Percentiles rank a stretch among this genome's conserved stretches.
These are phyloP conservation scores for Patella ulyssiponensis DNA, from an alignment of 2,888 invertebrate species.

Conservation along the genomic window DNA sequence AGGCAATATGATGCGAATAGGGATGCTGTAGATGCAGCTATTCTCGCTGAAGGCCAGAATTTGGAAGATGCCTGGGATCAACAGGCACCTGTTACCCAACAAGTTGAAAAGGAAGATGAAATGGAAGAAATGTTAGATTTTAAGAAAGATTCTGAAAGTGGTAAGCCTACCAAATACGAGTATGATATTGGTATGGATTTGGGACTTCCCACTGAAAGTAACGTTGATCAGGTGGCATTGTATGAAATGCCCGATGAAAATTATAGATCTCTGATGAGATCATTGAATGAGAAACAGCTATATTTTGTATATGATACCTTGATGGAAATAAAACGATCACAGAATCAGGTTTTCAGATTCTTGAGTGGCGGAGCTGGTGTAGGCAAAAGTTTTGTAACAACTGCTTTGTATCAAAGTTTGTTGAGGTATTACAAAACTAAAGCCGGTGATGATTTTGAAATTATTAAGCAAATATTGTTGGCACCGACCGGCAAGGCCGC, in stretches of 20 bases:
- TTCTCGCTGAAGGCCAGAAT: constrained; percentile 27
- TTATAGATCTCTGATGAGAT: constrained; percentile 35
- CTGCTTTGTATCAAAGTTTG: constrained; percentile 39
- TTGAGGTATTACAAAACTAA: constrained; percentile 36
- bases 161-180: constrained; percentile 31
- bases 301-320: constrained; percentile 39
- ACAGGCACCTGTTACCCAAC: constrained; percentile 24
- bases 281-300: constrained; percentile 36
- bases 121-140: background rate
- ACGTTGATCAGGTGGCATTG: constrained; percentile 12
- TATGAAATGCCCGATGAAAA: constrained; percentile 37
- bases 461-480: constrained; percentile 25
- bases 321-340: constrained; percentile 32
- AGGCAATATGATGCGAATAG: constrained; percentile 32
- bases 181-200: constrained; percentile 39
- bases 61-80: constrained; percentile 34
- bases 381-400: constrained; percentile 40
- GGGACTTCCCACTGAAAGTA: constrained; percentile 30
- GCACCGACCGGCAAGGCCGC: constrained; percentile 49
- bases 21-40: constrained; percentile 31
- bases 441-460: constrained; percentile 32
- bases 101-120: background rate
- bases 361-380: constrained; percentile 47
- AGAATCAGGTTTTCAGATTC: too few species aligned
- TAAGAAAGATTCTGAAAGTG: background rate